These are phyloP conservation scores for Dynastes maya DNA, from an alignment of 2,888 invertebrate genomes.

Conservation along the genomic window DNA sequence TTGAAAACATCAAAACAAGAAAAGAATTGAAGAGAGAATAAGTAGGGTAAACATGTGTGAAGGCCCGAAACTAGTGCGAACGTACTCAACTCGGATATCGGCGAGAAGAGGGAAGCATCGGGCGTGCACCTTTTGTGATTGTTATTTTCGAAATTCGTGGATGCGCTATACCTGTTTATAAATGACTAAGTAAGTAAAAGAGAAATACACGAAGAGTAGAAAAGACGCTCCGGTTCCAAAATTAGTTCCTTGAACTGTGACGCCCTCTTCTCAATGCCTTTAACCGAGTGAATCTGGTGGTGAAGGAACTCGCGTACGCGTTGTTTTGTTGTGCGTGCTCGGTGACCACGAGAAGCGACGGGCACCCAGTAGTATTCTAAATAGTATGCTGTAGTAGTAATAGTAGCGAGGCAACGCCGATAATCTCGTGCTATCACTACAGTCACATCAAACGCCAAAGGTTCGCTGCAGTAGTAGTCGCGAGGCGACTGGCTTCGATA, in stretches of 20 bases:
- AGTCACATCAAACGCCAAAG: conserved; percentile 28
- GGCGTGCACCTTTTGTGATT: not conserved
- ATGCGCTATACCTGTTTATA: conserved; percentile 11
- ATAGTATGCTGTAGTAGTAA: conserved; percentile 33
- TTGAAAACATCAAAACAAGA: conserved; percentile 20
- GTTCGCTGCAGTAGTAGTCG: conserved; percentile 33
- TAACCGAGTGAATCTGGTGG: not conserved
- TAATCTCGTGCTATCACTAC: conserved; percentile 38
- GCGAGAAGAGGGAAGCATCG: not conserved
- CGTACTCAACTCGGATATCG: conserved; percentile 24
- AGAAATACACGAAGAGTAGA: not conserved
- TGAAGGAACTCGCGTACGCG: conserved; percentile 29
- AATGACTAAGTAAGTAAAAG: conserved; percentile 20
- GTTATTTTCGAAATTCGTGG: conserved; percentile 5
- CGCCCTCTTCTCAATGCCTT: conserved; percentile 12
- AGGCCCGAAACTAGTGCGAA: conserved; percentile 30
- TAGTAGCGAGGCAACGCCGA: conserved; percentile 43
- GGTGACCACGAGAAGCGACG: conserved; percentile 31
- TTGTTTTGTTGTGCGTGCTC: conserved; percentile 41
- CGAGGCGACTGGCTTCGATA: conserved; percentile 35
- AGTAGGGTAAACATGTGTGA: conserved; percentile 12
- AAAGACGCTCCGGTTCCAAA: conserved; percentile 20
- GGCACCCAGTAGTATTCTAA: conserved; percentile 28
- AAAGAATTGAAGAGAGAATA: not conserved
- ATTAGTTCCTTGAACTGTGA: conserved; percentile 39